These are phyloP conservation scores for Agrochola lota DNA, from an alignment of 2,888 invertebrate genomes.

Conservation along the genomic window DNA sequence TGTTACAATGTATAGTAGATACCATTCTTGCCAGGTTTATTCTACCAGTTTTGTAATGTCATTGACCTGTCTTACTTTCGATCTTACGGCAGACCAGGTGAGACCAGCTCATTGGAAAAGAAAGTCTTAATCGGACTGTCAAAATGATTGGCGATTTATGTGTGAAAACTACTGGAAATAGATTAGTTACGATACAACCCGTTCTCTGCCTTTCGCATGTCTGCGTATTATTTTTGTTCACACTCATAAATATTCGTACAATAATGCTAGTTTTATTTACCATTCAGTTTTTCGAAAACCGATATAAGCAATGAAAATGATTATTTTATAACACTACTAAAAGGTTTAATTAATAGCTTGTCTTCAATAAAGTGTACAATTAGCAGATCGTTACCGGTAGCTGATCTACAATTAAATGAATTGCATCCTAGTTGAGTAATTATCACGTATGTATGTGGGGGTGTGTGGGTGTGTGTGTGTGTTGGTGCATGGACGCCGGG, in stretches of 20 bases:
- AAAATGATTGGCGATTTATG: background rate
- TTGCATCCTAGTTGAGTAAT: constrained; percentile 67
- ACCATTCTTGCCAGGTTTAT: background rate
- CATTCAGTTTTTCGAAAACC: background rate
- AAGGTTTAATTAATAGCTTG: constrained; percentile 1
- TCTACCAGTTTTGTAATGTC: background rate
- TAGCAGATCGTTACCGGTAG: constrained; percentile 65
- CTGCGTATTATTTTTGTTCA: too few species aligned
- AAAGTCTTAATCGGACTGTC: too few species aligned
- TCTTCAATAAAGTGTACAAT: constrained; percentile 50
- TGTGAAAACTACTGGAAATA: background rate
- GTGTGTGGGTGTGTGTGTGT: constrained; percentile 61
- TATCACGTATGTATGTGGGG: constrained; percentile 57
- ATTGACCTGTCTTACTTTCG: background rate
- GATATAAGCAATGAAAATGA: background rate
- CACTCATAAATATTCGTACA: background rate
- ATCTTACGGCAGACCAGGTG: background rate
- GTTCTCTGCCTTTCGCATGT: background rate
- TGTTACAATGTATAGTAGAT: background rate
- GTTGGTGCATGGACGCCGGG: constrained; percentile 62
- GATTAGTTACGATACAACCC: too few species aligned
- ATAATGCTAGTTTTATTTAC: background rate
- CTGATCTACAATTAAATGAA: constrained; percentile 59
- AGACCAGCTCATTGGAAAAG: background rate
- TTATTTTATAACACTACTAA: background rate